Base-by-base conservation (phyloP, 2,113 vertebrate genomes). In the Neogobius melanostomus region DNA sequence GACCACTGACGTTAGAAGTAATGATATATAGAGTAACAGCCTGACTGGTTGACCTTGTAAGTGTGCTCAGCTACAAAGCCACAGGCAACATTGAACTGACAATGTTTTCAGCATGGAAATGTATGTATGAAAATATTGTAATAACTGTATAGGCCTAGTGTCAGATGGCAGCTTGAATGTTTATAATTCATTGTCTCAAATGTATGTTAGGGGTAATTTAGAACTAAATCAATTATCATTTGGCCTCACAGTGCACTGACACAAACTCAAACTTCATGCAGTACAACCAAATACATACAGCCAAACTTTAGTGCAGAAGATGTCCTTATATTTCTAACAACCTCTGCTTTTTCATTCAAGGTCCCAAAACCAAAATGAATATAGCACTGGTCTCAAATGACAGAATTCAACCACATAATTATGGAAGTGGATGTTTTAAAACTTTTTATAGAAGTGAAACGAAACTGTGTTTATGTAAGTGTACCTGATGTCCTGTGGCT, bases 31-130 rank as follows among this genome's bases (percentile, higher is more conserved):
- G 56, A 62, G 45, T 52, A 53, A 14, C 7, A 54, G 60, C 6
- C 54, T 81, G 12, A 50, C 64, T 66, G 48, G 6, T 50, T 84
- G 79, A 82, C 82, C 72, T 87, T 81, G 65, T 70, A 53, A 44
- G 36, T 61, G 44, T 36, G 43, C 36, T n/a, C 59, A 45, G 59
- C 44, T 7, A 8, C 42, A 5, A 16, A 44, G 42, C 15, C 42
- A 61, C 14, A 61, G 44, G 44, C 14, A 61, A 61, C 42, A 44
- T 45, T 4, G 43, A 43, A 60, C 12, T 42, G 6, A 61, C 59
- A 6, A 47, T 6, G 46, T 47, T 7, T 47, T 47, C 2, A 8
- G 6, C 10, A 47, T 0, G 46, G 6, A 47, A 47, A 11, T 47
- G 28, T 36, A 16, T n/a, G 5, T 21, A 28, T 56, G 28, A 28